These are phyloP conservation scores for Pseudotriccus pelzelni DNA, from an alignment of 2,797 vertebrate genomes.

Conservation along the genomic window DNA sequence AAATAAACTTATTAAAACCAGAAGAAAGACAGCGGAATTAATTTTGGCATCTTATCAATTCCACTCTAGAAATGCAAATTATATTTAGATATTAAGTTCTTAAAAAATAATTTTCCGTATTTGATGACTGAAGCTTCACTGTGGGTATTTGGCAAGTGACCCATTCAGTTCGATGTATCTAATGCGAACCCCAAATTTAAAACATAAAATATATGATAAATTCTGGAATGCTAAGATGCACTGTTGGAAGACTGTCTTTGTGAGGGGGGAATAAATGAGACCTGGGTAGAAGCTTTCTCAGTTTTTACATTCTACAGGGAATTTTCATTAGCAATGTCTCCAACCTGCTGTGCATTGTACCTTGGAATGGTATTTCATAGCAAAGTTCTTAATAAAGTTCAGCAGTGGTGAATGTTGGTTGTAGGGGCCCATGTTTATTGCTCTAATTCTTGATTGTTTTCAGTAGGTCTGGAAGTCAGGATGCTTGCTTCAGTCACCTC, in stretches of 20 bases:
- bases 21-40: not conserved
- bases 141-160: not conserved
- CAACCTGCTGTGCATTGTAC: not conserved
- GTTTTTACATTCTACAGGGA: not conserved
- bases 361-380: not conserved
- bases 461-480: constrained; percentile 18
- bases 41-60: not conserved
- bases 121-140: not conserved
- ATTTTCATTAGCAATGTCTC: not conserved
- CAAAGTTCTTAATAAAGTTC: not conserved
- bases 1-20: not conserved
- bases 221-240: not conserved
- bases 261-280: not conserved
- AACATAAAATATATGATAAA: not conserved
- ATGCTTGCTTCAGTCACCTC: constrained; percentile 15
- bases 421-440: not conserved
- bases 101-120: not conserved
- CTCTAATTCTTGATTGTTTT: constrained; percentile 26
- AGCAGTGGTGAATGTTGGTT: not conserved
- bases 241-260: not conserved
- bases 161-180: not conserved
- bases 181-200: not conserved
- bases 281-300: not conserved
- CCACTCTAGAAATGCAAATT: not conserved
- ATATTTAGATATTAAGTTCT: not conserved